Evolutionary conservation across 2,113 vertebrate species (phyloP).

Genomic region (Recurvirostra avosetta): DNA sequence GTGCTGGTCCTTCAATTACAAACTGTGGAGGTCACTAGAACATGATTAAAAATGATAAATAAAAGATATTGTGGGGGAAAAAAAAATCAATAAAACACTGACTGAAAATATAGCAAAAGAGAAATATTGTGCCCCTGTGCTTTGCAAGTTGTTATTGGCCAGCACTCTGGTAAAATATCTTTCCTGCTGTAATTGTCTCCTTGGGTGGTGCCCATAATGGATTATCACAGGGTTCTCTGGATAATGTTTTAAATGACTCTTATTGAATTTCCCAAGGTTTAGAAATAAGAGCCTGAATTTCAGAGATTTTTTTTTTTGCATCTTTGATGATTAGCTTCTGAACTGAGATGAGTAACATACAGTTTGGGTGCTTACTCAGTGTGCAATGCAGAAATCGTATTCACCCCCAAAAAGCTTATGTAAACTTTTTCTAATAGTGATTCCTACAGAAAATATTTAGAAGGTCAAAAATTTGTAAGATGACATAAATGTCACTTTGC

Average conservation of each 20-base stretch:
- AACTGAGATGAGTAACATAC: neutral
- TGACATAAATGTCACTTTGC: neutral
- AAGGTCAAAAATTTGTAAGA: neutral
- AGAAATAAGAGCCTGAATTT: neutral
- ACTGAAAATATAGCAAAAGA: neutral
- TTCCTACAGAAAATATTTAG: neutral
- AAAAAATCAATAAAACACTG: slow-evolving; percentile 10
- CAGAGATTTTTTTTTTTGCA: neutral
- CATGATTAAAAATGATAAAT: slow-evolving; percentile 39
- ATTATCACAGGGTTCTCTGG: neutral
- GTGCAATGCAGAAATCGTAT: neutral
- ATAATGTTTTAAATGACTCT: neutral
- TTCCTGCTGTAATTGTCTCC: neutral
- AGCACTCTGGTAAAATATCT: neutral
- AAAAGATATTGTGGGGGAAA: neutral
- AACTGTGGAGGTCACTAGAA: neutral
- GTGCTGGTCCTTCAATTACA: neutral
- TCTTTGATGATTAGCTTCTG: neutral
- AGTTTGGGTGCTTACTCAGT: neutral
- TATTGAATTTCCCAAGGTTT: neutral
- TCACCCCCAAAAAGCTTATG: too few species aligned
- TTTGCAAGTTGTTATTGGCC: neutral
- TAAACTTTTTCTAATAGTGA: neutral
- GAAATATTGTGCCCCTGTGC: neutral
- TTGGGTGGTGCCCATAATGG: neutral